These are phyloP conservation scores for Hemicordylus capensis DNA, from an alignment of 2,113 vertebrate species.

Conservation along the genomic window DNA sequence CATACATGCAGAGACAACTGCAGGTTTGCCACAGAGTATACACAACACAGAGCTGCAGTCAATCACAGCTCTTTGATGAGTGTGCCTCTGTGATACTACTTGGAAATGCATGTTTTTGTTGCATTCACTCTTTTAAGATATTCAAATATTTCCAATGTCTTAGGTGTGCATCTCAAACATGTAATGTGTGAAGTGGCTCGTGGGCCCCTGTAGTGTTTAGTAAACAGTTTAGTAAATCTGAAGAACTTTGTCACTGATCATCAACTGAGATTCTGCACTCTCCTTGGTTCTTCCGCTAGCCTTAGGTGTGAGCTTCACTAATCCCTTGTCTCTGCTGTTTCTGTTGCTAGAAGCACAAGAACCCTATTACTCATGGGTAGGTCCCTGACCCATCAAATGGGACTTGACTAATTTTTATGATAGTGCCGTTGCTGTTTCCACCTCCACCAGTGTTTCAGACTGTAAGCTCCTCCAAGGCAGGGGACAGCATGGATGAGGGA, in stretches of 20 bases:
- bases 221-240: too few species aligned
- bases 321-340: background rate
- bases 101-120: background rate
- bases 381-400: too few species aligned
- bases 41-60: background rate
- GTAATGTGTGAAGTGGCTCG: background rate
- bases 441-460: background rate
- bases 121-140: background rate
- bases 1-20: background rate
- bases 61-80: background rate
- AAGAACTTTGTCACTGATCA: too few species aligned
- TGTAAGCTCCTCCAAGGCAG: background rate
- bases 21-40: background rate
- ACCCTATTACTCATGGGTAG: background rate
- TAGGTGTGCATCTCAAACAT: background rate
- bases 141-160: background rate
- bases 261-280: background rate
- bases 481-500: background rate
- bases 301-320: background rate
- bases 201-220: too few species aligned
- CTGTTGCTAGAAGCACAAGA: background rate
- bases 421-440: background rate
- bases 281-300: background rate
- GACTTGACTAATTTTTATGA: background rate
- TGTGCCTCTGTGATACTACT: background rate